Evolutionary conservation across 2,888 invertebrate genomes (phyloP), one percentile per base, ranked within the genome.

Genomic region (Orthonevra nobilis): DNA sequence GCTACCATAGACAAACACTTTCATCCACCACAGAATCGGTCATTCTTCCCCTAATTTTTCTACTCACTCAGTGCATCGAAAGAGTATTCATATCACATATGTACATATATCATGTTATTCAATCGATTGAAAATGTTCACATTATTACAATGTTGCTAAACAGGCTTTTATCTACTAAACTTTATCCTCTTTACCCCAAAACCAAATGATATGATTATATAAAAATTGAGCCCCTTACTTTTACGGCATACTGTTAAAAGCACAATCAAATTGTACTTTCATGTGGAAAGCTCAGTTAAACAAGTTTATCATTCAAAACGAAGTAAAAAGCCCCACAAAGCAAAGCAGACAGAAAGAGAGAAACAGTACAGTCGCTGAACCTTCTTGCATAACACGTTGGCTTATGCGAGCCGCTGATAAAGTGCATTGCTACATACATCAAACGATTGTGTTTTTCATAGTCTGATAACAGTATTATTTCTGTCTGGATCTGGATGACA

Each of bases 301-400:
- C 28, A 38, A 20, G 10, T 17, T n/a, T 61, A 28, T 28, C 28
- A 9, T 36, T 10, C 7, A 15, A 20, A 30, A 19, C n/a, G 19
- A 63, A 40, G 14, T 7, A 50, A 38, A 50, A 14, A 50, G 15
- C 56, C 10, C n/a, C 10, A n/a, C 19, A 34, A n/a, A 9, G 14
- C 4, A 2, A 30, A n/a, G 26, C 9, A 32, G 19, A 6, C 7
- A 61, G 68, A 68, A 61, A 61, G 48, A 19, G 61, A 48, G n/a
- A 40, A 68, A 17, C 14, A 54, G 46, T 23, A n/a, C 12, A 9
- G 14, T 26, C 2, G 1, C 19, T 34, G 10, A 54, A 42, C 28
- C 54, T 10, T 42, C 52, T 74, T 74, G 61, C 61, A 52, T 68
- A 74, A 74, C 46, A 61, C 28, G 28, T 48, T 42, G n/a, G 6